Percentiles rank a stretch among this genome's conserved stretches.
Evolutionary conservation across 2,888 invertebrate species (phyloP).

Genomic region (Strigamia transsilvanica): DNA sequence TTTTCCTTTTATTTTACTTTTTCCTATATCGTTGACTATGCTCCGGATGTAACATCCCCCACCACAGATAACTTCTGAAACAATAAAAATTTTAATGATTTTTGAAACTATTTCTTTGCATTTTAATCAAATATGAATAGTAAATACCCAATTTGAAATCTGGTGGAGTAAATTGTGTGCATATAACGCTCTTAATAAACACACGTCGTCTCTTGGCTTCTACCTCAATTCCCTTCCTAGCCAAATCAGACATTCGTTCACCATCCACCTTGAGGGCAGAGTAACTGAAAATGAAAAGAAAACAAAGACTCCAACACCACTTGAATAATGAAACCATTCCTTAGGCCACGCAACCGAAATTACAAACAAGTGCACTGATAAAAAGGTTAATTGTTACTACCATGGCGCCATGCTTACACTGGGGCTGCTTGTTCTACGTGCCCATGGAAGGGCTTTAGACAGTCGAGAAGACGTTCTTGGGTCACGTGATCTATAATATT

Average conservation of each 20-base stretch:
- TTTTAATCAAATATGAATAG: neutral
- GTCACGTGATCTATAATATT: neutral
- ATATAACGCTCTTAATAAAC: neutral
- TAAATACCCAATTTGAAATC: constrained; percentile 32
- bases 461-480: no score
- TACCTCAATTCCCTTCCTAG: neutral
- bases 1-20: neutral
- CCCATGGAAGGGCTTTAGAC: no score
- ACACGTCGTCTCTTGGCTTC: neutral
- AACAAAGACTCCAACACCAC: neutral
- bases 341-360: neutral
- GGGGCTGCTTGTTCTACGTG: no score
- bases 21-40: neutral
- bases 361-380: neutral
- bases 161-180: constrained; percentile 5
- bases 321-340: neutral
- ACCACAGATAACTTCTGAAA: neutral
- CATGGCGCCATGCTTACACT: neutral
- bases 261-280: constrained; percentile 12
- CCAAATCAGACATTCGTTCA: constrained; percentile 17
- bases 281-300: constrained; percentile 19
- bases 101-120: no score
- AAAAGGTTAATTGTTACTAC: neutral
- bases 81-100: no score
- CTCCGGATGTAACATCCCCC: neutral